Evolutionary conservation across 2,888 invertebrate species (phyloP).

Genomic region (Sesia apiformis): DNA sequence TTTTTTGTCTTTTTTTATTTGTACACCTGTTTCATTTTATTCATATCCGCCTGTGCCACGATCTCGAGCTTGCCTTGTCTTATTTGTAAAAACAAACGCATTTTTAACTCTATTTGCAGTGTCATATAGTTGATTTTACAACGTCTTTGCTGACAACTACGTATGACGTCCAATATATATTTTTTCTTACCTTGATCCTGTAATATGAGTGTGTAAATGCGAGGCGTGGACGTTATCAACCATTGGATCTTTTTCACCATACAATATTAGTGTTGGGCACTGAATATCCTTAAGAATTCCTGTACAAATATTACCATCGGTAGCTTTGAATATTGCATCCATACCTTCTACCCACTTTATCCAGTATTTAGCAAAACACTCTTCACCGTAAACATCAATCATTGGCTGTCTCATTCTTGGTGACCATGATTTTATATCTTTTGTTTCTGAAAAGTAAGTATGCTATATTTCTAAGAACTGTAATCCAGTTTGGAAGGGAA

Average conservation of each 20-base stretch:
- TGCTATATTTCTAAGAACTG: no score
- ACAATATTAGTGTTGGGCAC: slow-evolving; percentile 86
- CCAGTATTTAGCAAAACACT: slow-evolving; percentile 81
- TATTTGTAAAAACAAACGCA: no score
- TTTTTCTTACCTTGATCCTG: slow-evolving; percentile 73
- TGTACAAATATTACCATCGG: slow-evolving; percentile 83
- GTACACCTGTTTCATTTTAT: no score
- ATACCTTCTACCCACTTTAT: slow-evolving; percentile 82
- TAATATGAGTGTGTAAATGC: slow-evolving; percentile 80
- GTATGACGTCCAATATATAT: no score
- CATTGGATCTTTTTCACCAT: slow-evolving; percentile 88
- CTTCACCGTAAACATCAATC: slow-evolving; percentile 81
- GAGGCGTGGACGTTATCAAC: slow-evolving; percentile 83
- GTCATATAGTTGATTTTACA: not conserved
- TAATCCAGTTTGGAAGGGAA: no score
- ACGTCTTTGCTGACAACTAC: no score
- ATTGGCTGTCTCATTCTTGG: slow-evolving; percentile 83
- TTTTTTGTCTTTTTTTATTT: no score
- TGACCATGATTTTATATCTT: slow-evolving; percentile 86
- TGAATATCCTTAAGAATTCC: slow-evolving; percentile 76
- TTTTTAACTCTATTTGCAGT: no score
- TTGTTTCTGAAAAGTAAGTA: slow-evolving; percentile 66
- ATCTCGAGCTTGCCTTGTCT: no score
- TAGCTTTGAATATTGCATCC: slow-evolving; percentile 66
- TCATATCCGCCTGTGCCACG: no score